Conservation (phyloP, 2,797 vertebrate species). For the Microcaecilia unicolor region DNA sequence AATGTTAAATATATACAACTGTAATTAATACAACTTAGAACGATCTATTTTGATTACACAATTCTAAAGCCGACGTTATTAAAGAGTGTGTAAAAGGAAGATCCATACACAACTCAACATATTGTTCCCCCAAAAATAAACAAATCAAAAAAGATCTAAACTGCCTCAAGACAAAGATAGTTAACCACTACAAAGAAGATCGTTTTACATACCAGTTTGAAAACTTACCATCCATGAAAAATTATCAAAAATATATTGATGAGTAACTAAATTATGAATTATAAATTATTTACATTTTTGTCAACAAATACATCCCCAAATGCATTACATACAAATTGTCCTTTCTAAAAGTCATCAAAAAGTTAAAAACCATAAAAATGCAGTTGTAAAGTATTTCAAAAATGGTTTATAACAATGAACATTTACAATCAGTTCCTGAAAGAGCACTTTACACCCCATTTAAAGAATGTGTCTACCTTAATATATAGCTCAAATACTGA, state of each 20-base stretch:
- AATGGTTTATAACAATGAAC: conserved; percentile 43
- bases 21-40: conserved; percentile 14
- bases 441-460: conserved; percentile 26
- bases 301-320: conserved; percentile 55
- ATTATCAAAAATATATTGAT: conserved; percentile 74
- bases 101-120: conserved; percentile 32
- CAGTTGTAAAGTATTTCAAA: conserved; percentile 50
- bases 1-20: conserved; percentile 22
- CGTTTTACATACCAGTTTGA: conserved; percentile 29
- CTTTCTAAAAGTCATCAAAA: conserved; percentile 57
- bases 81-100: conserved; percentile 31
- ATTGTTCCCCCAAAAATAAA: conserved; percentile 32
- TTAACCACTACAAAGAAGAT: conserved; percentile 26
- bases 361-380: conserved; percentile 65
- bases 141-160: conserved; percentile 43
- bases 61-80: conserved; percentile 31
- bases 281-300: conserved; percentile 61
- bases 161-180: conserved; percentile 27
- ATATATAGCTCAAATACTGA: conserved; percentile 30
- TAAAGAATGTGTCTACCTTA: conserved; percentile 28
- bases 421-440: conserved; percentile 52
- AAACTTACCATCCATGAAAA: conserved; percentile 49
- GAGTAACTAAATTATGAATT: conserved; percentile 52
- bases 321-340: conserved; percentile 66
- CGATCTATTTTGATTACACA: conserved; percentile 25